Evolutionary conservation across 2,113 vertebrate species (phyloP).

Genomic region (Atractosteus spatula): DNA sequence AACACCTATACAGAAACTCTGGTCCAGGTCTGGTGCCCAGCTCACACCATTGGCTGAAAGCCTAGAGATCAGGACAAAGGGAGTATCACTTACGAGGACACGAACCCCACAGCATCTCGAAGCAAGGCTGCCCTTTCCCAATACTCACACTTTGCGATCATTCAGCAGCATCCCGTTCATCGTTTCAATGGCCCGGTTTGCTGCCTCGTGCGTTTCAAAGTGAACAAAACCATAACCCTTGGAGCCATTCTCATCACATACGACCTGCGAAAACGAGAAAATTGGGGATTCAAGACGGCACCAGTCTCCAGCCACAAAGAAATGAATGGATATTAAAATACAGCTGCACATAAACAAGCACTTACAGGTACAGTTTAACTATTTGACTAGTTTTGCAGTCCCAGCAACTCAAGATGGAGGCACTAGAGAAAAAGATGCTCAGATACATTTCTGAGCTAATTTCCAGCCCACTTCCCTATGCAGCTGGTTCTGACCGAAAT

Average conservation of each 20-base stretch:
- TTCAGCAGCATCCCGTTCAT: constrained; percentile 98
- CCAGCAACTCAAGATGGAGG: background rate
- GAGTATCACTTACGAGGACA: constrained; percentile 18
- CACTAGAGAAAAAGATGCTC: background rate
- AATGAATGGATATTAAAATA: too few relatives aligned
- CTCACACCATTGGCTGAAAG: background rate
- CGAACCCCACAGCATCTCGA: constrained; percentile 17
- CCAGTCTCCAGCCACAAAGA: too few relatives aligned
- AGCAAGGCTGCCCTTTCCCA: background rate
- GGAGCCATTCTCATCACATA: constrained; percentile 90
- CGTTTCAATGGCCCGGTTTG: constrained; percentile 82
- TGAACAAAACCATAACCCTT: constrained; percentile 96
- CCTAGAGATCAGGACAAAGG: background rate
- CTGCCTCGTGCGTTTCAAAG: constrained; percentile 92
- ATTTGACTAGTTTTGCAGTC: background rate
- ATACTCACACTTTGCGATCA: constrained; percentile 90
- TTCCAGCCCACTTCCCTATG: too few relatives aligned
- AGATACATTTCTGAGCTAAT: too few relatives aligned
- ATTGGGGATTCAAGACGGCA: background rate
- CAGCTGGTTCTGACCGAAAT: too few relatives aligned
- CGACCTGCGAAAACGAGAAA: constrained; percentile 68
- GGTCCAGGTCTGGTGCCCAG: background rate
- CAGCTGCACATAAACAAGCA: too few relatives aligned
- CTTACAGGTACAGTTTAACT: too few relatives aligned
- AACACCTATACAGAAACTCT: too few relatives aligned